Conservation (phyloP, 2,888 invertebrate genomes). For the Scaptomyza caliginosa region DNA sequence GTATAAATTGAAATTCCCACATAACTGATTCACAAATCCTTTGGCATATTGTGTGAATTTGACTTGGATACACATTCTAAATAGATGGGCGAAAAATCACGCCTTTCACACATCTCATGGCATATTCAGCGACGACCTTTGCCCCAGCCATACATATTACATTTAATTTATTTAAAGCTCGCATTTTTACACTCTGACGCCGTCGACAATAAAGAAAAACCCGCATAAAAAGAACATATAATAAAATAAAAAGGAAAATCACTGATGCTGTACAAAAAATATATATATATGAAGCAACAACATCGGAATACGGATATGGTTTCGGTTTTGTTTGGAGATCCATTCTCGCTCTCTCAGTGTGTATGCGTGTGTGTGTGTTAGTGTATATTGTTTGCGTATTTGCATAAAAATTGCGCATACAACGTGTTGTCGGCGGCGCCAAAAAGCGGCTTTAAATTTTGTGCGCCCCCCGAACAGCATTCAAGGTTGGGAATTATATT, state of each 20-base stretch:
- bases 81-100: conserved; percentile 26
- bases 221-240: conserved; percentile 5
- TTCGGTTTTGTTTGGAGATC: conserved; percentile 51
- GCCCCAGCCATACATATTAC: conserved; percentile 20
- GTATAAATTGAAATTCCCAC: not conserved
- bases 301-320: conserved; percentile 52
- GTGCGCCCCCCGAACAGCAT: conserved; percentile 4
- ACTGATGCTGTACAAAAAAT: conserved; percentile 22
- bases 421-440: conserved; percentile 32
- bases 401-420: conserved; percentile 75
- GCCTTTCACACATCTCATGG: conserved; percentile 27
- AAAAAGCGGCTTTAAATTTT: conserved; percentile 35
- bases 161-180: conserved; percentile 76
- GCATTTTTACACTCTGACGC: conserved; percentile 64
- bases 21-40: conserved; percentile 3
- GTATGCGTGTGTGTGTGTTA: conserved; percentile 19
- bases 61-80: conserved; percentile 12
- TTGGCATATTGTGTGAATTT: conserved; percentile 7
- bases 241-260: conserved; percentile 32
- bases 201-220: conserved; percentile 30
- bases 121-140: conserved; percentile 11
- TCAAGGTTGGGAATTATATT: conserved; percentile 42
- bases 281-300: conserved; percentile 43
- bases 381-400: conserved; percentile 64
- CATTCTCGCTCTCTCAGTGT: conserved; percentile 21